Base-by-base conservation (phyloP, 2,888 invertebrate species). In the Caenorhabditis sulstoni region DNA sequence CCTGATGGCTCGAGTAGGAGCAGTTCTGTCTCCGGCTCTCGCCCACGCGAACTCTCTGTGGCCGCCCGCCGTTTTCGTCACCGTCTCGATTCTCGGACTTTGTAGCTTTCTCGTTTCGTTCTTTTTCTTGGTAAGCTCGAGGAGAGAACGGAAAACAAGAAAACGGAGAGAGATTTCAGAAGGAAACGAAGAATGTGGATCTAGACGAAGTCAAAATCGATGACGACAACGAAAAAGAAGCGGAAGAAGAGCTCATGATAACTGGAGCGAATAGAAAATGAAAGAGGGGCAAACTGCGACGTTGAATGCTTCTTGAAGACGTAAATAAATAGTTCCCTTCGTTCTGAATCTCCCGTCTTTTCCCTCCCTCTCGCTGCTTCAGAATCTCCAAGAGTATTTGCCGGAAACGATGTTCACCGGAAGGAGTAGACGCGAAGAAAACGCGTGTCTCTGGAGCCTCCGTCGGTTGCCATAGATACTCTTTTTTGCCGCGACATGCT, bases 1-100 rank as follows among this genome's bases (percentile, higher is more conserved):
- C 4, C 52, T 88, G 37, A 52, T 86, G 18, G 88, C 87, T 14
- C 70, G 87, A 53, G 58, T 86, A 29, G 87, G 88, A 20, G 83
- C 81, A 12, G 79, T 87, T 41, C 35, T 85, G 23, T 84, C 87
- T 37, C 87, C 87, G 11, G 23, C 78, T 22, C 66, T 87, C 22
- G 79, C 80, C 11, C 84, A 82, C 68, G 67, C 85, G 35, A 87
- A 82, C 53, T 58, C 65, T 5, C 37, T 68, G 37, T 87, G 87
- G 87, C 70, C 85, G 1, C 83, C 85, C 0, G 79, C 85, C 11
- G 87, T 85, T 1, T 87, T 82, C 64, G 47, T 85, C 18, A 79
- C 86, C 3, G 85, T 88, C 0, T 79, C 83, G 3, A 41, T 80
- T 35, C 64, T 87, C 9, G 86, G 87, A 47, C n/a, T 57, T 4